Percentiles rank a stretch among this genome's conserved stretches.
Evolutionary conservation across 2,113 vertebrate genomes (phyloP).

Genomic region (Trachemys scripta): DNA sequence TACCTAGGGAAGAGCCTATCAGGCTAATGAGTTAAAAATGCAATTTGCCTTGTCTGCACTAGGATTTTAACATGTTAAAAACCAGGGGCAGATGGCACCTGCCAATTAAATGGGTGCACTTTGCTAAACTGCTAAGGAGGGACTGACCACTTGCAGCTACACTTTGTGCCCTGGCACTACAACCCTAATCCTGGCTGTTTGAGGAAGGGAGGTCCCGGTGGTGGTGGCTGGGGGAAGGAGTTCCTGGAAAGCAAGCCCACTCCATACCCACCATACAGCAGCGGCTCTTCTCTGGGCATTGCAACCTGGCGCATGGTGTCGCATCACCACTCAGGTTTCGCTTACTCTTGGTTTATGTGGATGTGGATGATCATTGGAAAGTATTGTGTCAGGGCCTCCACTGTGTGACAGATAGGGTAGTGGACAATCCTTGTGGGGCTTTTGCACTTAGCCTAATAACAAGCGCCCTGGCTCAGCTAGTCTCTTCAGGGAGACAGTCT

Average conservation of each 20-base stretch:
- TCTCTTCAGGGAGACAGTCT: not conserved
- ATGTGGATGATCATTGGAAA: not conserved
- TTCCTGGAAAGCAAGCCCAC: not conserved
- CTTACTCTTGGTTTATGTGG: not conserved
- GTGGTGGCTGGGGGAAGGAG: not conserved
- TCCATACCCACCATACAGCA: not conserved
- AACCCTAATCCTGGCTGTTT: not conserved
- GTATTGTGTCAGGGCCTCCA: not conserved
- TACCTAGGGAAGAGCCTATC: not conserved
- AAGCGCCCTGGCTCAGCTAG: not conserved
- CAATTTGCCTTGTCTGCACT: not conserved
- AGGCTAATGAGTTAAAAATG: not conserved
- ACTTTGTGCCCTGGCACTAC: not conserved
- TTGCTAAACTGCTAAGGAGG: not conserved
- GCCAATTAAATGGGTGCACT: not conserved
- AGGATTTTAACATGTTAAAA: not conserved
- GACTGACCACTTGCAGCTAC: not conserved
- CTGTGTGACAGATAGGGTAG: not conserved
- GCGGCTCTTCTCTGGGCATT: not conserved
- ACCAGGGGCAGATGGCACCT: not conserved
- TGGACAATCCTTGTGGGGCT: not conserved
- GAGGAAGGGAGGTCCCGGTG: not conserved
- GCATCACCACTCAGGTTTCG: not conserved
- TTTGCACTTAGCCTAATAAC: not conserved
- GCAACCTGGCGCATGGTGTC: not conserved